Evolutionary conservation across 2,113 vertebrate species (phyloP), one percentile per base, ranked within the genome.

Genomic region (Phodopus roborovskii): DNA sequence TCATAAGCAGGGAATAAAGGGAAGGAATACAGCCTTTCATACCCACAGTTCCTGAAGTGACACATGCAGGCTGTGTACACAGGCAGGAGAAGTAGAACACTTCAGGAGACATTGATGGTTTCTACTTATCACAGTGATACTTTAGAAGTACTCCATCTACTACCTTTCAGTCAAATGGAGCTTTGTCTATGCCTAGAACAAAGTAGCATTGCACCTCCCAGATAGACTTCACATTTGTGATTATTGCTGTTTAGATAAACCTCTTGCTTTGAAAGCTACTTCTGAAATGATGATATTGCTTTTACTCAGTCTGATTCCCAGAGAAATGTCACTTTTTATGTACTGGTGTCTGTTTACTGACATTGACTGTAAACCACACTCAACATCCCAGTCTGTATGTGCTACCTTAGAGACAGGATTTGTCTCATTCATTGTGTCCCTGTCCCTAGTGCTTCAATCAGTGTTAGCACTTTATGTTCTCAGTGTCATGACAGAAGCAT

Each of bases 11-110:
- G 39, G 36, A 24, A 19, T 4, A 3, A 11, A 2, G 36, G 36
- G 53, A 6, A 1, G 6, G 0, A 58, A 36, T 22, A 56, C 8
- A 33, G 0, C 7, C 16, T 10, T 68, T 68, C 3, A 10, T 53
- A 30, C 2, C 12, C 1, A 24, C 33, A 45, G 13, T 33, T 74
- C 24, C 56, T 75, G 16, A 1, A 22, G 50, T 62, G 53, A 75
- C 3, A 42, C 56, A 83, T 42, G 16, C 2, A 66, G 36, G 2
- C 19, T 45, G 3, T 73, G 8, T 1, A 12, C 16, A 5, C 2
- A 15, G 12, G 5, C 5, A 10, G 3, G 28, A 15, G 4, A 7
- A 53, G 7, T 39, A 74, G 42, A 66, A 66, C 39, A 16, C 22
- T 20, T 48, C 36, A 24, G 66, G 12, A 36, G 20, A 56, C 17